Percentiles rank a stretch among this genome's conserved stretches.
Evolutionary conservation across 2,888 invertebrate genomes (phyloP).

Genomic region (Caenorhabditis sp.): DNA sequence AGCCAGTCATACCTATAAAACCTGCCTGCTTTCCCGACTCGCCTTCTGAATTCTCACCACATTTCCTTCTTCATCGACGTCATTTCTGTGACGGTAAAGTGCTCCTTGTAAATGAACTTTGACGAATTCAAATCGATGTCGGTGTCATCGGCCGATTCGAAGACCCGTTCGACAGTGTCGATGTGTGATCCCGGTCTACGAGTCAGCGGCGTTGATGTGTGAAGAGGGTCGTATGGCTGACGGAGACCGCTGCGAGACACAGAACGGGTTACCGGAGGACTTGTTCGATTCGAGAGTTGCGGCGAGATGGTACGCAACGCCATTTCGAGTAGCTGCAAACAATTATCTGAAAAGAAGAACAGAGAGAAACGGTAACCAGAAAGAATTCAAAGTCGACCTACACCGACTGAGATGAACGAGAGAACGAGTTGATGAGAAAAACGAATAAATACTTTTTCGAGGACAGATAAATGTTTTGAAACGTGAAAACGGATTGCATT

Average conservation of each 20-base stretch:
- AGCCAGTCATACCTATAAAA: conserved; percentile 23
- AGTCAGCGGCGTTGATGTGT: conserved; percentile 19
- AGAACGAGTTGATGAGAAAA: conserved; percentile 2
- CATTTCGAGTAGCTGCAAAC: conserved; percentile 23
- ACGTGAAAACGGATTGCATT: background rate
- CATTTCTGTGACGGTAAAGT: conserved; percentile 31
- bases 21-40: background rate
- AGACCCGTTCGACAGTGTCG: conserved; percentile 19
- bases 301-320: conserved; percentile 31
- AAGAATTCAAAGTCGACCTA: conserved; percentile 36
- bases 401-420: conserved; percentile 19
- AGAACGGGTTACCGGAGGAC: conserved; percentile 44
- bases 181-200: conserved; percentile 15
- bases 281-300: conserved; percentile 14
- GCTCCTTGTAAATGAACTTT: conserved; percentile 35
- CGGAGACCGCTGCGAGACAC: conserved; percentile 11
- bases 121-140: conserved; percentile 21
- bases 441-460: background rate
- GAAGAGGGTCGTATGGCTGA: background rate
- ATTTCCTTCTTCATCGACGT: conserved; percentile 19
- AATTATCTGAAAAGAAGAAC: background rate
- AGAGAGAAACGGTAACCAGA: background rate
- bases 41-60: conserved; percentile 1
- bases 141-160: conserved; percentile 35
- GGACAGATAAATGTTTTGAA: no score